These are phyloP conservation scores for Lagopus leucura DNA, from an alignment of 2,113 vertebrate genomes.

Conservation along the genomic window DNA sequence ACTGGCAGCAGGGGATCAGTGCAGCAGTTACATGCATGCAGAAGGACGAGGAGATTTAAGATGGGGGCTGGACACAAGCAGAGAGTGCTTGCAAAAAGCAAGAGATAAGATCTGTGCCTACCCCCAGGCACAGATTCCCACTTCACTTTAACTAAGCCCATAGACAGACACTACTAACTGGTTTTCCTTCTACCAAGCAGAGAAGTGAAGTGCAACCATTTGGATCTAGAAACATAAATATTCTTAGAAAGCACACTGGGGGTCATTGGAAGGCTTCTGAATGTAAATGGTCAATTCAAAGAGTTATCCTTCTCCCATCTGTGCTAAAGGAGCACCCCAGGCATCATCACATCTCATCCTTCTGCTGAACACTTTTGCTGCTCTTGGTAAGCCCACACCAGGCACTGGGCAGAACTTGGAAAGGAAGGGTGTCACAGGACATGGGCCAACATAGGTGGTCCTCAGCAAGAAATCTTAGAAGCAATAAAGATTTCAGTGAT, in stretches of 20 bases:
- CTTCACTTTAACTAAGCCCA: neutral
- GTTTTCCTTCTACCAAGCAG: neutral
- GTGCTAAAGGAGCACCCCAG: neutral
- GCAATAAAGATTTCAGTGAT: neutral
- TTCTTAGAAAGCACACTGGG: neutral
- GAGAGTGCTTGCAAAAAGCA: neutral
- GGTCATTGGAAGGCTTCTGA: neutral
- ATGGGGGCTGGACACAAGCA: neutral
- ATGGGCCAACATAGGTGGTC: neutral
- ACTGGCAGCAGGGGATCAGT: neutral
- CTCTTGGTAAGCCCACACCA: neutral
- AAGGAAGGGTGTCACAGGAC: neutral
- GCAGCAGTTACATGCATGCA: neutral
- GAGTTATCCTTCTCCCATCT: neutral
- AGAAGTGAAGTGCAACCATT: neutral
- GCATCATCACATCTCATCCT: neutral
- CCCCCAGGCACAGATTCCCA: neutral
- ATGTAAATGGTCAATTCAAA: neutral
- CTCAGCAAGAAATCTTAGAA: neutral
- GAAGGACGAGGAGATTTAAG: neutral
- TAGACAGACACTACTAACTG: neutral
- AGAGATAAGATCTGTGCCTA: neutral
- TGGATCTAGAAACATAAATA: neutral
- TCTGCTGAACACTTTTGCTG: neutral
- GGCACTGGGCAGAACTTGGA: neutral